Evolutionary conservation across 2,888 invertebrate species (phyloP), one percentile per base, ranked within the genome.

Genomic region (Drosophila macrothrix): DNA sequence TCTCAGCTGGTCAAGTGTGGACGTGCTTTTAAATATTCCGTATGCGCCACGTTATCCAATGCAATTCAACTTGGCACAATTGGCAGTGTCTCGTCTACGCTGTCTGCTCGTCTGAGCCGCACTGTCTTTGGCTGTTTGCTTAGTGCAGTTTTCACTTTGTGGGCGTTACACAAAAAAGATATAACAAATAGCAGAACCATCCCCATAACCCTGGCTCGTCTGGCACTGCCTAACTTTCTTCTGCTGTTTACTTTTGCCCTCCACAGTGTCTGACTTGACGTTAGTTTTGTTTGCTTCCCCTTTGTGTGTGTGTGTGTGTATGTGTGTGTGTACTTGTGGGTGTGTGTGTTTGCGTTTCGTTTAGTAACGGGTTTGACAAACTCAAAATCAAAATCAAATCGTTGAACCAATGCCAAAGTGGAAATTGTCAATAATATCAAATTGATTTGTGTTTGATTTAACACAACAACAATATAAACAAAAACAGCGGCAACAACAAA

Each of bases 381-480:
- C 76, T 78, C 85, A 80, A 79, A 76, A 73, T 69, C 83, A 59
- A 82, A 80, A 83, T 74, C 74, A 67, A 82, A 76, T 89, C 75
- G 85, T 74, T 78, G 80, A 83, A 69, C 88, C 92, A 90, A 83
- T 90, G 88, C 89, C 91, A 91, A 70, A 84, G 87, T 90, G 91
- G 89, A 91, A 91, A 92, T 91, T 91, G 91, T 91, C 91, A 91
- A 92, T 92, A 91, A 91, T 92, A 92, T 92, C 88, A 89, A 91
- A 91, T 91, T 91, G 92, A 91, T 91, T 91, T 91, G 86, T 90
- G 78, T 91, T 91, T 91, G 91, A 90, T 89, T 91, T 92, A 82
- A 67, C 87, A 78, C 81, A 86, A 71, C 75, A 78, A 70, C 62
- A 63, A 46, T 9, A 46, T 46, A 25, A 46, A 65, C 43, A 67